Base-by-base conservation (phyloP, 1,140 invertebrate species). In the Leptinotarsa texana region DNA sequence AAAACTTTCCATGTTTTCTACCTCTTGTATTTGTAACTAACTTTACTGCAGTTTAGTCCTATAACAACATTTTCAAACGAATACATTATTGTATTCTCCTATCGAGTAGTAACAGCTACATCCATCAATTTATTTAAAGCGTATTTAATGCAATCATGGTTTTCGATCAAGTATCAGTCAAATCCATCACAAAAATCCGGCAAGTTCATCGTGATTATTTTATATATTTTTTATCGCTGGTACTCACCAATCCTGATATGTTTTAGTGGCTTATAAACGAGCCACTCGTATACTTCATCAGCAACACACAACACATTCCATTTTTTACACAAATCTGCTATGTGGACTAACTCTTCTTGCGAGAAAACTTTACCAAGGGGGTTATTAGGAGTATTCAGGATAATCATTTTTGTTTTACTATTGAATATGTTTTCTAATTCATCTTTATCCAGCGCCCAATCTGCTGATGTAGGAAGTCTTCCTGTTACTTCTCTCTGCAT, bases 221-320 rank as follows among this genome's bases (percentile, higher is more conserved):
- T 1, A 42, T 42, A 42, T 11, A 18, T 42, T 11, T 42, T 42
- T 42, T 3, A 42, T 42, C 33, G 11, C 8, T 72, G 47, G 13
- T 75, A 48, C 69, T 48, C 80, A 84, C 83, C 82, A n/a, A 85
- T 85, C 77, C 83, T 77, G 27, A 84, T 82, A 86, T 99, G 98
- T 83, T 96, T 89, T 63, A 91, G 87, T 1, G 93, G 93, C 82
- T 94, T 90, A 83, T 95, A 99, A 21, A 96, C 93, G 80, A 99
- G 90, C 95, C 96, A 99, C 86, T 99, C 98, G 79, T 99, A 99
- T 1, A 99, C 98, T 86, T 99, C 98, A 87, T 99, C 98, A 8
- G 95, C 93, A 22, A 99, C 87, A 73, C 96, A 96, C 6, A 99
- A 86, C 6, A 94, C 92, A 85, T 99, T 93, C 89, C 96, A 93